These are phyloP conservation scores for Siniperca chuatsi DNA, from an alignment of 2,113 vertebrate genomes.

Conservation along the genomic window DNA sequence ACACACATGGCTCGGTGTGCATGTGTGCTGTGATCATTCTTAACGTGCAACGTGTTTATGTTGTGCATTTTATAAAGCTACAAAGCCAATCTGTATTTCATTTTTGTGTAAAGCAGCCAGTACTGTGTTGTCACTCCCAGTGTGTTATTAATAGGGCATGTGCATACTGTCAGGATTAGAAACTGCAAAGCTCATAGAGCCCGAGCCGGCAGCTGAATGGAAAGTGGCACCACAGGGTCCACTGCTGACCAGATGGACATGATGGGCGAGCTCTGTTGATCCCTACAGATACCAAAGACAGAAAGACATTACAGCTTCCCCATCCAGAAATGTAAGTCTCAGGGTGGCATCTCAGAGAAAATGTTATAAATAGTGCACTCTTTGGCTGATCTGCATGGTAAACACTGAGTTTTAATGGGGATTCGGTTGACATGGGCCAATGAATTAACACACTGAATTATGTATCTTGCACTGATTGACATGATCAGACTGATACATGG, in stretches of 20 bases:
- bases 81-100: constrained; percentile 11
- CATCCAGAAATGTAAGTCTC: constrained; percentile 64
- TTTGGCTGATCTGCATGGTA: constrained; percentile 56
- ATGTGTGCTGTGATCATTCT: constrained; percentile 10
- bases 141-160: constrained; percentile 64
- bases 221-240: constrained; percentile 67
- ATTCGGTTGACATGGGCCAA: constrained; percentile 51
- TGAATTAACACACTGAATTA: constrained; percentile 74
- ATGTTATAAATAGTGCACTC: constrained; percentile 57
- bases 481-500: constrained; percentile 57
- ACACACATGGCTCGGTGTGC: constrained; percentile 4
- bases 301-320: constrained; percentile 48
- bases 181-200: constrained; percentile 31
- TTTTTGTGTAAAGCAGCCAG: constrained; percentile 28
- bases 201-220: constrained; percentile 50
- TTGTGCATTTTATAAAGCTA: background rate
- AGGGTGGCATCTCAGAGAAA: constrained; percentile 57
- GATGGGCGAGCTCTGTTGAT: constrained; percentile 63
- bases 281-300: constrained; percentile 76
- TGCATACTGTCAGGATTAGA: constrained; percentile 69
- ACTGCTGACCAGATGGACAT: constrained; percentile 79
- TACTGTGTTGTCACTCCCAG: constrained; percentile 5
- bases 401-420: constrained; percentile 62
- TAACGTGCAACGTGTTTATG: constrained; percentile 5
- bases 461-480: constrained; percentile 64